Conservation (phyloP, 2,113 vertebrate species). For the Pyxicephalus adspersus region DNA sequence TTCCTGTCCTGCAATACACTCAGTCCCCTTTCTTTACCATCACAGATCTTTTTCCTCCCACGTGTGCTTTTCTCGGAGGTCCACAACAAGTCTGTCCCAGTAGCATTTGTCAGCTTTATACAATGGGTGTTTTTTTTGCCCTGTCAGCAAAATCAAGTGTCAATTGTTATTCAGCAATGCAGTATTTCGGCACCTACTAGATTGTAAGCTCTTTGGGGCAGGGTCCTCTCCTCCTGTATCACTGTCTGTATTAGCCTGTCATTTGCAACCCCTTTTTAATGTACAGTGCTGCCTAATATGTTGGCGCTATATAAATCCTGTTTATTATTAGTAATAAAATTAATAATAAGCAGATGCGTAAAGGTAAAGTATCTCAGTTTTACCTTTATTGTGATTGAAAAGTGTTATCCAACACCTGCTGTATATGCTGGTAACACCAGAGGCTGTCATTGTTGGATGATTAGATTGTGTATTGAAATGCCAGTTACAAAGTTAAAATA, state of each 20-base stretch:
- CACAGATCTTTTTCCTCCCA: conserved; percentile 27
- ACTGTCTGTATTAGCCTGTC: too few relatives aligned
- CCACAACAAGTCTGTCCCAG: not conserved
- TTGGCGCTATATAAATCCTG: too few relatives aligned
- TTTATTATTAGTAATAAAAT: too few relatives aligned
- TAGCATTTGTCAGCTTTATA: not conserved
- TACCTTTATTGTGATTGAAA: not conserved
- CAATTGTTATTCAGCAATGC: not conserved
- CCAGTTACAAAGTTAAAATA: not conserved
- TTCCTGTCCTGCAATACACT: not conserved
- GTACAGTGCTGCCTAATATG: too few relatives aligned
- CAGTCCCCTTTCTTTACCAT: not conserved
- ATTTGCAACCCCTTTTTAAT: too few relatives aligned
- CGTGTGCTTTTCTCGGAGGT: not conserved
- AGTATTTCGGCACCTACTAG: not conserved
- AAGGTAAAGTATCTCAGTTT: not conserved
- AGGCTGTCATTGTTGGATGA: not conserved
- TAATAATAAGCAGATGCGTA: not conserved
- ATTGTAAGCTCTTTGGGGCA: too few relatives aligned
- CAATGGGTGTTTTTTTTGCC: not conserved
- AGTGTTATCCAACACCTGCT: conserved; percentile 28
- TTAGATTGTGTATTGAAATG: not conserved
- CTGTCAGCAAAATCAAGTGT: not conserved
- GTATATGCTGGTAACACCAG: not conserved
- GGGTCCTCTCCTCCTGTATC: not conserved